phyloP scores from a whole-genome alignment of 2,888 invertebrate genomes.

The Brachyopa scutellaris region DNA sequence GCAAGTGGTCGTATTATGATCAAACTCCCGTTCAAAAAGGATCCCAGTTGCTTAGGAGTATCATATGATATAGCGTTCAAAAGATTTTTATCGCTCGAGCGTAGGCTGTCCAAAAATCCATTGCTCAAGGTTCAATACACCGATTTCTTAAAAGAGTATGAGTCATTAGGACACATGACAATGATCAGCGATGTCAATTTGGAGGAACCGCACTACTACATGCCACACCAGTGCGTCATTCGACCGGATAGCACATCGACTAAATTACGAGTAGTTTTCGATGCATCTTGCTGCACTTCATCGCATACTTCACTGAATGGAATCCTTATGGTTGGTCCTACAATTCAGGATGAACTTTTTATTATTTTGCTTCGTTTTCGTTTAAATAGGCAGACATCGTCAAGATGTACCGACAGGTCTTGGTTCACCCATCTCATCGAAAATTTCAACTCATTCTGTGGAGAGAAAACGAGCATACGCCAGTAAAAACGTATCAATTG shows the following conservation, averaged over 20 bases:
- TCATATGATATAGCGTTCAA: constrained; percentile 47
- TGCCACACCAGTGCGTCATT: constrained; percentile 51
- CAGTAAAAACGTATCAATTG: neutral
- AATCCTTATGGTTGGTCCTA: no score
- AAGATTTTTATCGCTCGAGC: constrained; percentile 53
- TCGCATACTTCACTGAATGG: no score
- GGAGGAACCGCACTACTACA: constrained; percentile 23
- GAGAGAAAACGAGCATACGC: neutral
- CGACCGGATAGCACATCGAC: constrained; percentile 52
- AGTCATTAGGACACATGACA: constrained; percentile 81
- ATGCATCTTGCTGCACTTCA: no score
- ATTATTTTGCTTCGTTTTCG: constrained; percentile 46
- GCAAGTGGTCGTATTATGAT: constrained; percentile 9
- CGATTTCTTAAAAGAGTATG: constrained; percentile 57
- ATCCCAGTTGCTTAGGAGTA: constrained; percentile 34
- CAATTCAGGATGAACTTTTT: no score
- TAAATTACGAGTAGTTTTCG: constrained; percentile 56
- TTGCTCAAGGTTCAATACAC: constrained; percentile 43
- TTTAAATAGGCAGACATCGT: no score
- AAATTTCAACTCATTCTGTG: neutral
- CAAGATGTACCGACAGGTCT: constrained; percentile 25
- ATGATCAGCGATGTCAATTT: constrained; percentile 6
- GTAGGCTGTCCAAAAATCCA: constrained; percentile 23
- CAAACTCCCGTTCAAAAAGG: constrained; percentile 51
- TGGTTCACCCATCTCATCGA: neutral